phyloP scores from a whole-genome alignment of 2,113 vertebrate species.

The Hucho hucho region DNA sequence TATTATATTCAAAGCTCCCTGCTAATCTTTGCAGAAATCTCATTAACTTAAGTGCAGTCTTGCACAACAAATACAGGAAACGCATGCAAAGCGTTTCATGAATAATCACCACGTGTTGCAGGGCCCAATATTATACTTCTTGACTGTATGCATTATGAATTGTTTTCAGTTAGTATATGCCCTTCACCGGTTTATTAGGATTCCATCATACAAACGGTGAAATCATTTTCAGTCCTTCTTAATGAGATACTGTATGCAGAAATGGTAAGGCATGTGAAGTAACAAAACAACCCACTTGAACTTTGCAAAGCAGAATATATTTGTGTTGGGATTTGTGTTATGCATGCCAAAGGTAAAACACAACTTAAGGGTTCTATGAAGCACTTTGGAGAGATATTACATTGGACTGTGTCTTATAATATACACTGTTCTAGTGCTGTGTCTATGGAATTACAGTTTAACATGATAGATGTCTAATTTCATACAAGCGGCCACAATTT shows the following conservation, averaged over 20 bases:
- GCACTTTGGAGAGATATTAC: too few relatives aligned
- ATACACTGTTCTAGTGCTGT: not conserved
- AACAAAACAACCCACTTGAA: not conserved
- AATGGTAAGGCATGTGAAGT: not conserved
- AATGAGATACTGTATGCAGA: not conserved
- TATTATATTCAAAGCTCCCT: slow-evolving; percentile 21
- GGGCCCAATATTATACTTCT: not conserved
- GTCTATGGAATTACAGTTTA: too few relatives aligned
- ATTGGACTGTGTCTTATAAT: not conserved
- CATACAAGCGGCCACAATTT: not conserved
- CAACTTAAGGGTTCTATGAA: too few relatives aligned
- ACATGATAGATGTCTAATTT: not conserved
- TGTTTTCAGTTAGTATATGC: not conserved
- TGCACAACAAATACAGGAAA: slow-evolving; percentile 35
- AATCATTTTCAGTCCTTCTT: not conserved
- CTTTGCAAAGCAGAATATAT: not conserved
- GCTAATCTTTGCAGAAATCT: slow-evolving; percentile 53
- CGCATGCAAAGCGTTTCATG: slow-evolving; percentile 45
- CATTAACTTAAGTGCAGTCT: slow-evolving; percentile 53
- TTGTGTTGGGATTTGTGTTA: not conserved
- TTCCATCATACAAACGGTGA: not conserved
- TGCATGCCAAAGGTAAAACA: not conserved
- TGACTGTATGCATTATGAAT: not conserved
- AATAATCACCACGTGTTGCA: slow-evolving; percentile 32
- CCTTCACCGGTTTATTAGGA: not conserved